A percentile compares a stretch with the other conserved stretches of the same genome.
phyloP scores from a whole-genome alignment of 2,113 vertebrate species.

The Madoqua kirkii region DNA sequence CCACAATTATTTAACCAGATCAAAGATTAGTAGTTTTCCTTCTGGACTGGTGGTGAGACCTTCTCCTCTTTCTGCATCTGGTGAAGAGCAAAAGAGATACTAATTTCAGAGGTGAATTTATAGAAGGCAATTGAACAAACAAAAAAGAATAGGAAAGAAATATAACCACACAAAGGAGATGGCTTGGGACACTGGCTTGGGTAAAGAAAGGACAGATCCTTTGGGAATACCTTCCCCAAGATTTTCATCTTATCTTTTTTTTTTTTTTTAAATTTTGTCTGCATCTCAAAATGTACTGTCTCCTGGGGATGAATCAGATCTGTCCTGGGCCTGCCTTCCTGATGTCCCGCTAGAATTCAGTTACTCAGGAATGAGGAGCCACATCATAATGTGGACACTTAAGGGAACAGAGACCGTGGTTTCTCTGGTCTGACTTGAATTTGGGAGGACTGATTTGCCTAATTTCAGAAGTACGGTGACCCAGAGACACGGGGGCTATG shows the following conservation, averaged over 20 bases:
- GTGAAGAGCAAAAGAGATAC: neutral
- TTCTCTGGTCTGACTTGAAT: neutral
- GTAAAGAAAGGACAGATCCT: neutral
- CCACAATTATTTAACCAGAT: neutral
- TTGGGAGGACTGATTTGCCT: neutral
- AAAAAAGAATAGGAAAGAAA: neutral
- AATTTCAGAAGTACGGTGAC: neutral
- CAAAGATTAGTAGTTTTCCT: neutral
- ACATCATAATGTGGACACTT: neutral
- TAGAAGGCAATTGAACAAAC: neutral
- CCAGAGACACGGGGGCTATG: neutral
- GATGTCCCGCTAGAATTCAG: neutral
- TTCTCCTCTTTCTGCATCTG: neutral
- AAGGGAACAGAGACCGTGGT: neutral
- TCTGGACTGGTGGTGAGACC: neutral
- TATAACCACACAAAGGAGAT: neutral
- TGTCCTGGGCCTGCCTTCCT: neutral
- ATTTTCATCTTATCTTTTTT: neutral
- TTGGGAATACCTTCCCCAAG: neutral
- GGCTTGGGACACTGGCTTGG: neutral
- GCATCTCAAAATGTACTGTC: neutral
- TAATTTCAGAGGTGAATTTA: neutral
- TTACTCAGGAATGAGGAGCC: neutral
- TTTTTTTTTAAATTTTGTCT: neutral
- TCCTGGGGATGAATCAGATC: neutral